Percentiles rank a stretch among this genome's conserved stretches.
These are phyloP conservation scores for Drosophila biarmipes DNA, from an alignment of 1,140 invertebrate species.

Conservation along the genomic window DNA sequence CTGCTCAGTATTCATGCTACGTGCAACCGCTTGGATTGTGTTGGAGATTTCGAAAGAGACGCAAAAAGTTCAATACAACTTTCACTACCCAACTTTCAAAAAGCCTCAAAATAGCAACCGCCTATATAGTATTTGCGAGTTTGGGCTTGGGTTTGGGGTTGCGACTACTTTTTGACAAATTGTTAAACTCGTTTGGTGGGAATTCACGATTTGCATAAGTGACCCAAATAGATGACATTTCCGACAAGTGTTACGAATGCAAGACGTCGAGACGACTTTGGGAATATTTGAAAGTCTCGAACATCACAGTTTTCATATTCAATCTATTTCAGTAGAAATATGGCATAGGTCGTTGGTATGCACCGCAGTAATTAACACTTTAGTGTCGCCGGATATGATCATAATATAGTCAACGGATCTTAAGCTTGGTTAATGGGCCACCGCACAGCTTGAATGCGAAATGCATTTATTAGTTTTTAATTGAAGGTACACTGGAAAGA, in stretches of 20 bases:
- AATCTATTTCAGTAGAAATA: not conserved
- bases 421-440: constrained; percentile 35
- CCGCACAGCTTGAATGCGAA: constrained; percentile 18
- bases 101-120: constrained; percentile 25
- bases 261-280: not conserved
- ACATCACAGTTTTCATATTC: no score
- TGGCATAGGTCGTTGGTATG: not conserved
- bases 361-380: constrained; percentile 5
- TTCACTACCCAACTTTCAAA: constrained; percentile 45
- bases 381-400: constrained; percentile 9
- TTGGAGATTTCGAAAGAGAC: constrained; percentile 42
- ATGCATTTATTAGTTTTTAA: constrained; percentile 30
- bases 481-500: constrained; percentile 4
- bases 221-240: constrained; percentile 19
- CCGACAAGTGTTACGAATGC: constrained; percentile 5
- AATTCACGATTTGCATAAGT: constrained; percentile 33
- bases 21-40: constrained; percentile 43
- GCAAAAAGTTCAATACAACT: constrained; percentile 44
- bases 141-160: constrained; percentile 12
- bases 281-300: no score
- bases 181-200: constrained; percentile 34
- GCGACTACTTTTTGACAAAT: constrained; percentile 14
- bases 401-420: constrained; percentile 7
- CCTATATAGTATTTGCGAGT: constrained; percentile 29
- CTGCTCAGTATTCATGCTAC: constrained; percentile 43